These are phyloP conservation scores for Spialia ferax DNA, from an alignment of 2,888 invertebrate genomes.

Conservation along the genomic window DNA sequence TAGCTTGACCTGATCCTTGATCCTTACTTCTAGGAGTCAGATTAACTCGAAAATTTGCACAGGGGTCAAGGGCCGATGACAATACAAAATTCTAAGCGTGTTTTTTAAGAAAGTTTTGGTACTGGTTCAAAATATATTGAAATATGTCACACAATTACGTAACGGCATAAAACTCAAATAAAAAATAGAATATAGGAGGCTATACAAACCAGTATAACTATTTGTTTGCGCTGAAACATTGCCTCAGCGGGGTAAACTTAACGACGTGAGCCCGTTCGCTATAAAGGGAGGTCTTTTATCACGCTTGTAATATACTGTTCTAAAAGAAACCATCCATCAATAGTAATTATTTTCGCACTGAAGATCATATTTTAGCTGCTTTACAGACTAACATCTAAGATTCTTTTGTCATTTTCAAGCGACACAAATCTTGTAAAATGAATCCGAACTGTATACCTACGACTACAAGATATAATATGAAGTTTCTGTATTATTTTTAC, in stretches of 20 bases:
- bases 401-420: not conserved
- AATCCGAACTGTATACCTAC: not conserved
- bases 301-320: conserved; percentile 40
- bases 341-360: conserved; percentile 40
- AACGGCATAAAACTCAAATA: conserved; percentile 18
- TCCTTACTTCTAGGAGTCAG: no score
- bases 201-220: conserved; percentile 43
- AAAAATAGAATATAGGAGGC: conserved; percentile 34
- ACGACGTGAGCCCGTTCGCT: conserved; percentile 41
- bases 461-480: no score
- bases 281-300: conserved; percentile 43
- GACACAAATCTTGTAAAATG: not conserved
- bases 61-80: no score
- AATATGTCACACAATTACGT: not conserved
- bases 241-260: conserved; percentile 42
- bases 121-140: no score
- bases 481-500: no score
- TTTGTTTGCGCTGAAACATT: conserved; percentile 46
- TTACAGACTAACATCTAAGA: not conserved
- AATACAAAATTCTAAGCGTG: no score
- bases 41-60: no score
- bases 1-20: no score
- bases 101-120: not conserved
- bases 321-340: conserved; percentile 41
- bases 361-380: conserved; percentile 28